phyloP scores from a whole-genome alignment of 2,797 vertebrate species.

The Tadarida brasiliensis region DNA sequence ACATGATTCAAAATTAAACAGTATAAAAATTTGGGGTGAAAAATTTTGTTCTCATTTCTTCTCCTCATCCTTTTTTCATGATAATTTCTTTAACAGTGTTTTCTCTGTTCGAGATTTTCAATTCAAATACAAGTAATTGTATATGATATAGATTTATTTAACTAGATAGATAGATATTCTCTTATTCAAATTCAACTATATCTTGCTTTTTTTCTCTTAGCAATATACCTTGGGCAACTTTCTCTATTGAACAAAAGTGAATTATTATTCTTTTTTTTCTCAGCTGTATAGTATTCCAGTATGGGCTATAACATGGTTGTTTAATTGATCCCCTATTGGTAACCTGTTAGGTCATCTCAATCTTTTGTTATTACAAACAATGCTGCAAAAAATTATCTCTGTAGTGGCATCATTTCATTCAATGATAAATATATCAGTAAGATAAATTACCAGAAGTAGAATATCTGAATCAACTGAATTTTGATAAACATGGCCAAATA shows the following conservation, averaged over 20 bases:
- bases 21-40: not conserved
- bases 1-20: not conserved
- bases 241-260: not conserved
- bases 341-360: not conserved
- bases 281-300: not conserved
- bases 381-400: not conserved
- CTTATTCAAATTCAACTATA: not conserved
- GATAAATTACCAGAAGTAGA: not conserved
- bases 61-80: not conserved
- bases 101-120: not conserved
- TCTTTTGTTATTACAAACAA: not conserved
- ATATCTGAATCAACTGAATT: not conserved
- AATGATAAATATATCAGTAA: not conserved
- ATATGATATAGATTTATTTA: no score
- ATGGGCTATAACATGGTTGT: not conserved
- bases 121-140: not conserved
- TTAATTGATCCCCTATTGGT: not conserved
- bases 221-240: not conserved
- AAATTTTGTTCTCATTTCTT: not conserved
- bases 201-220: not conserved
- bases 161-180: no score
- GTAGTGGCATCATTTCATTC: not conserved
- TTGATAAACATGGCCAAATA: not conserved
- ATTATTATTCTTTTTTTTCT: not conserved
- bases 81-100: not conserved